Conservation (phyloP, 2,797 vertebrate species). For the Otolemur crassicaudatus region DNA sequence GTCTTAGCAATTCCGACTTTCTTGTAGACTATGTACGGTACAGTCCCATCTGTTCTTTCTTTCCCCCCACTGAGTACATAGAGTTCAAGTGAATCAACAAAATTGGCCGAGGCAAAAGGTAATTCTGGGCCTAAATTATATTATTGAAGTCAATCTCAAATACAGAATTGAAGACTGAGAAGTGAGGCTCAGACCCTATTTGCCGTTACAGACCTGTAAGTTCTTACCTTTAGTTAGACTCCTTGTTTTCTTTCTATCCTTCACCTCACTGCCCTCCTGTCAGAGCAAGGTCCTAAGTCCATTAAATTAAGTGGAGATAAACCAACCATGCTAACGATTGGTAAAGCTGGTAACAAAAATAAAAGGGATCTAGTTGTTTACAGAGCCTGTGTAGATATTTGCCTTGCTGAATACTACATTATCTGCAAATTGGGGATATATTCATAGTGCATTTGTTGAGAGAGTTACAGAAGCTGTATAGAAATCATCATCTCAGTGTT, state of each 20-base stretch:
- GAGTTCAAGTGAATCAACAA: slow-evolving; percentile 20
- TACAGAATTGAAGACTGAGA: not conserved
- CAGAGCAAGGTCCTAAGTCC: not conserved
- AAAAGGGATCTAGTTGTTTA: not conserved
- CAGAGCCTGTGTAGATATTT: not conserved
- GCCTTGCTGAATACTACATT: not conserved
- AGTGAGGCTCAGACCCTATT: not conserved
- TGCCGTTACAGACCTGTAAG: not conserved
- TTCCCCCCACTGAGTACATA: rapidly evolving
- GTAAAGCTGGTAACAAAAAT: not conserved
- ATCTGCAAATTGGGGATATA: not conserved
- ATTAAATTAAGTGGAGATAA: slow-evolving; percentile 8
- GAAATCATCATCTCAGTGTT: not conserved
- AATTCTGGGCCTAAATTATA: not conserved
- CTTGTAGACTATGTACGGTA: not conserved
- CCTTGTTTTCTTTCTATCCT: not conserved
- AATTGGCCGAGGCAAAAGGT: slow-evolving; percentile 12
- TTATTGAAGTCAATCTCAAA: not conserved
- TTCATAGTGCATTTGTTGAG: not conserved
- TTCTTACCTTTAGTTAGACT: not conserved
- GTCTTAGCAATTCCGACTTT: not conserved
- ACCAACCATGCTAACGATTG: not conserved
- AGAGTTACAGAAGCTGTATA: not conserved
- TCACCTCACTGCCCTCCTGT: not conserved
- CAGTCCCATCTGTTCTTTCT: not conserved